Evolutionary conservation across 2,113 vertebrate species (phyloP).

Genomic region (Mirza zaza): DNA sequence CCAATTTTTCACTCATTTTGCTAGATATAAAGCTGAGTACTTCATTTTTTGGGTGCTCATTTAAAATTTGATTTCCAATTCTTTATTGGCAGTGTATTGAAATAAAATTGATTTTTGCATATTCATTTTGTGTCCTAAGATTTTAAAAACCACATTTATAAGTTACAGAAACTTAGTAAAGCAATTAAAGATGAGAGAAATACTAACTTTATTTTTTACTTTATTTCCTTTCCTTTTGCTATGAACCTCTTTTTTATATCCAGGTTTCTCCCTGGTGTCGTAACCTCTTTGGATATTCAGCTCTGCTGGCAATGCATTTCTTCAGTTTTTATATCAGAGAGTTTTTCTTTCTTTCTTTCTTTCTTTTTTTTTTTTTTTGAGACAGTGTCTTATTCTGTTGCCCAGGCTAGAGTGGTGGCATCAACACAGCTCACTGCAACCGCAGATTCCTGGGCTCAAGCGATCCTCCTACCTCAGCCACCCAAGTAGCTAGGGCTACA

Average conservation of each 20-base stretch:
- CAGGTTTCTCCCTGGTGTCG: not conserved
- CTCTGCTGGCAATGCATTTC: not conserved
- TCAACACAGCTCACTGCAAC: too few species aligned
- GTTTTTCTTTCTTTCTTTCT: too few species aligned
- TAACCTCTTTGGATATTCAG: not conserved
- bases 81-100: not conserved
- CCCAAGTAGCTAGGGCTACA: too few species aligned
- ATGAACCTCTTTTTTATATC: not conserved
- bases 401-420: too few species aligned
- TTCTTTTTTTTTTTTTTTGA: too few species aligned
- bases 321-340: not conserved
- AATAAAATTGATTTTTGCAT: not conserved
- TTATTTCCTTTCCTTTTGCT: not conserved
- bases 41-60: not conserved
- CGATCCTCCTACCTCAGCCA: too few species aligned
- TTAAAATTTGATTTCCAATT: not conserved
- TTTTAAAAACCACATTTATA: not conserved
- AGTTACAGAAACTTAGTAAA: not conserved
- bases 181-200: not conserved
- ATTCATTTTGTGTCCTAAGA: not conserved
- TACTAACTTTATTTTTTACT: not conserved
- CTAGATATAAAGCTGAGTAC: not conserved
- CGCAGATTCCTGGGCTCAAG: too few species aligned
- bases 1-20: not conserved
- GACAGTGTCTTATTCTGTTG: too few species aligned